Evolutionary conservation across 2,888 invertebrate genomes (phyloP).

Genomic region (Catocala nupta): DNA sequence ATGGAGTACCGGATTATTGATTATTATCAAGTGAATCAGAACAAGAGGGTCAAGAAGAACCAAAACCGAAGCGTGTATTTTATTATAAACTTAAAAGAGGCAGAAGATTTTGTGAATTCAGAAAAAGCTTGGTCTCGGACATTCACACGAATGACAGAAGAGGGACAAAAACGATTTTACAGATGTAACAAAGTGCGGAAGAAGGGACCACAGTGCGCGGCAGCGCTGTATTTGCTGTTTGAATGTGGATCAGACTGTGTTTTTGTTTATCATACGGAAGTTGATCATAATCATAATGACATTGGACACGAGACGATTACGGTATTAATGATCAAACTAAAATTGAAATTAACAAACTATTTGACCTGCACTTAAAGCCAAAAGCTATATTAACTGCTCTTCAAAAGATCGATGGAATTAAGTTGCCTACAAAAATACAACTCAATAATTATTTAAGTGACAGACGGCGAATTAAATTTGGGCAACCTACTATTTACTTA

Average conservation of each 20-base stretch:
- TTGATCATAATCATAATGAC: conserved; percentile 17
- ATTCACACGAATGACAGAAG: conserved; percentile 22
- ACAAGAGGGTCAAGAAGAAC: too few species aligned
- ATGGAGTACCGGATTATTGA: too few species aligned
- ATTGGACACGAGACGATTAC: conserved; percentile 18
- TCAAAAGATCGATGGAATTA: too few species aligned
- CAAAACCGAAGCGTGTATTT: too few species aligned
- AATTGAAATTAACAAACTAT: too few species aligned
- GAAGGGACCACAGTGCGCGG: conserved; percentile 22
- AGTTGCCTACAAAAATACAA: too few species aligned
- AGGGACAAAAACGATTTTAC: conserved; percentile 23
- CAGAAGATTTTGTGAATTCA: conserved; percentile 20
- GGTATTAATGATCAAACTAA: conserved; percentile 10
- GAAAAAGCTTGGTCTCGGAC: conserved; percentile 23
- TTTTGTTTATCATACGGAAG: conserved; percentile 15
- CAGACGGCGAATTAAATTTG: too few species aligned
- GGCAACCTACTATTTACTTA: too few species aligned
- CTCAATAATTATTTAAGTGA: too few species aligned
- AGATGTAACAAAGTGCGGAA: conserved; percentile 25
- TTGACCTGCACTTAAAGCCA: too few species aligned
- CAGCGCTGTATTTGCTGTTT: conserved; percentile 20
- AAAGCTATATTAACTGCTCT: too few species aligned
- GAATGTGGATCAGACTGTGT: conserved; percentile 13
- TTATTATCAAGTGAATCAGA: too few species aligned
- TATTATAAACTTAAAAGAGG: conserved; percentile 12